Base-by-base conservation (phyloP, 2,113 vertebrate genomes). In the Coracopsis vasa region DNA sequence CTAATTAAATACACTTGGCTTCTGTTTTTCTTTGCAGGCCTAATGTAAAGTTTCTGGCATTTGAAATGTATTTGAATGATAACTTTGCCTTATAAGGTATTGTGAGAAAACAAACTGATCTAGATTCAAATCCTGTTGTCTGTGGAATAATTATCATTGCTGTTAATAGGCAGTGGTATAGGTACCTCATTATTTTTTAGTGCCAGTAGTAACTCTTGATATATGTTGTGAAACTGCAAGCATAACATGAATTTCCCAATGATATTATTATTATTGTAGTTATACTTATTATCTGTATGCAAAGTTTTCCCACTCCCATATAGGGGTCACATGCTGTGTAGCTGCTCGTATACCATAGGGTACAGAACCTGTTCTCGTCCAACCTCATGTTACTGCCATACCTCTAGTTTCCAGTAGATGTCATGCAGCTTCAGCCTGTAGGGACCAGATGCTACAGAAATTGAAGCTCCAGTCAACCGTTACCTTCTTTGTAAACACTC, bases 401-500 rank as follows among this genome's bases (percentile, higher is more conserved):
- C 54, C 54, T 81, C 19, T 60, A 1, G 42, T 20, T 81, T 79
- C 72, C 85, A 92, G 51, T 35, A 90, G 93, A 37, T 93, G 86
- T 93, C 72, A 39, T 4, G 42, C 3, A 3, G 35, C 61, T 78
- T 84, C 74, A 87, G 37, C 27, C 51, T 73, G 27, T n/a, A 28
- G 28, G 21, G 25, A 62, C 41, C n/a, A 60, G 56, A 6, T 47
- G 27, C 21, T 54, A 2, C 41, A 61, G 75, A 45, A 73, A 37
- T 1, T 41, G 72, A 80, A 86, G 29, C 31, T 79, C 39, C 50
- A 24, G 17, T 24, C 0, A 0, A 41, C 15, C 1, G 1, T 69
- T 72, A 74, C 31, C 13, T 74, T 4, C 4, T 45, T 64, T 3
- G 2, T 78, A 44, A 53, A 3, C 1, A 3, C 11, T 86, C 4